phyloP scores from a whole-genome alignment of 2,113 vertebrate genomes.

The Scolopax mira region DNA sequence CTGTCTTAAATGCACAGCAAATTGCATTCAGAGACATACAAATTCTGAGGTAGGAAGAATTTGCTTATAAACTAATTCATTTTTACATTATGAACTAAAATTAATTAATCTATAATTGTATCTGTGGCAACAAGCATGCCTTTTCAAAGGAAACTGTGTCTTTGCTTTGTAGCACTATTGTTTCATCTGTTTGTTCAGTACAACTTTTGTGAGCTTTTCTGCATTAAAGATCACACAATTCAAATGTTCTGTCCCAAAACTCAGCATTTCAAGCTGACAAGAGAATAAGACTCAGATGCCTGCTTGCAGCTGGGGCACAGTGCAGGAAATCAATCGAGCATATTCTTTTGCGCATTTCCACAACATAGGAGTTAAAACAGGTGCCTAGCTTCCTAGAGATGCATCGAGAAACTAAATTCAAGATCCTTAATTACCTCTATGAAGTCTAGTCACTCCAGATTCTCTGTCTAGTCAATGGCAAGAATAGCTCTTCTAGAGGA shows the following conservation, averaged over 20 bases:
- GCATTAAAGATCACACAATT: not conserved
- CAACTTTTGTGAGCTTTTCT: not conserved
- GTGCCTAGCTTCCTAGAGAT: not conserved
- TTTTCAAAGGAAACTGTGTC: not conserved
- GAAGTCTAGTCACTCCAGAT: not conserved
- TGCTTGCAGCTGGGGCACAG: not conserved
- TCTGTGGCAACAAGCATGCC: not conserved
- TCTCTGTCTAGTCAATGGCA: not conserved
- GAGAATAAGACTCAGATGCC: not conserved
- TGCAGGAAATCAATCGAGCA: not conserved
- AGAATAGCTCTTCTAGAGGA: not conserved
- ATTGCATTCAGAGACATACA: not conserved
- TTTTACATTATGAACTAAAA: not conserved
- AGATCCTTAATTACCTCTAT: not conserved
- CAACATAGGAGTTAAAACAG: not conserved
- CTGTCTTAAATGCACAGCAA: not conserved
- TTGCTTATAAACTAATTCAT: not conserved
- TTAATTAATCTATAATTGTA: not conserved
- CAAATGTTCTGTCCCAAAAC: not conserved
- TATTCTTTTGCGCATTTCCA: not conserved
- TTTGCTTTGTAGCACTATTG: not conserved
- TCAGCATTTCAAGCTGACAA: not conserved
- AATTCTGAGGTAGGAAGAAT: not conserved
- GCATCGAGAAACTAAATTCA: not conserved
- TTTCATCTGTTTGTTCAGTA: not conserved